Base-by-base conservation (phyloP, 1,140 invertebrate genomes). In the Harlomillsia oculata region DNA sequence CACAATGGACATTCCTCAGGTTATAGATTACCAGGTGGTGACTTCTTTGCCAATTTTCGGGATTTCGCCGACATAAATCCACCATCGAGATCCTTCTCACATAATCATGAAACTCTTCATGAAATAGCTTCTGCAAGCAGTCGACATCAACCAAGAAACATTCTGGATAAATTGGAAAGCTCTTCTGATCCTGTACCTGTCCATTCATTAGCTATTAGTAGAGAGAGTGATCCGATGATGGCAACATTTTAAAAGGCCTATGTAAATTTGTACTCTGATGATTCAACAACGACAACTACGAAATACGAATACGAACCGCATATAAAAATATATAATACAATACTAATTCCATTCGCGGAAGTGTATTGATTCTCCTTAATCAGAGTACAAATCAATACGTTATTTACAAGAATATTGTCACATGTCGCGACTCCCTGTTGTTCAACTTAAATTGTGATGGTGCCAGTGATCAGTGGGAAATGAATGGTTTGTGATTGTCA, bases 31-130 rank as follows among this genome's bases (percentile, higher is more conserved):
- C 75, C 1, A 75, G 75, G 59, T 72, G 51, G 63, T 32, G 82
- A 86, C 63, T 84, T 85, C 66, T 90, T 90, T 65, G 84, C 85
- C 3, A 88, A 89, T 67, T 90, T 90, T 73, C 78, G 85, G 57
- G 87, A 90, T 66, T 90, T 90, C 66, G 87, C 87, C 1, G 87
- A 90, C 64, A 88, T 89, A 25, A 89, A 87, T 36, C 81, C 84
- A 6, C 85, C 84, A 11, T 79, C 84, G 67, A 79, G 84, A 1
- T 83, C 84, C 5, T 89, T 83, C 68, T 89, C 86, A 0, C 82
- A 89, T 62, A 80, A 82, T 53, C 83, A 87, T 20, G 82, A 89
- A 0, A 85, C 88, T 0, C 87, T 88, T 34, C 6, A 53, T 14
- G 41, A 64, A 29, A 9, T 67, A 71, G 67, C 69, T 45, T 74